A percentile compares a stretch with the other conserved stretches of the same genome.
Evolutionary conservation across 2,888 invertebrate genomes (phyloP).

Genomic region (Smittia sp.): DNA sequence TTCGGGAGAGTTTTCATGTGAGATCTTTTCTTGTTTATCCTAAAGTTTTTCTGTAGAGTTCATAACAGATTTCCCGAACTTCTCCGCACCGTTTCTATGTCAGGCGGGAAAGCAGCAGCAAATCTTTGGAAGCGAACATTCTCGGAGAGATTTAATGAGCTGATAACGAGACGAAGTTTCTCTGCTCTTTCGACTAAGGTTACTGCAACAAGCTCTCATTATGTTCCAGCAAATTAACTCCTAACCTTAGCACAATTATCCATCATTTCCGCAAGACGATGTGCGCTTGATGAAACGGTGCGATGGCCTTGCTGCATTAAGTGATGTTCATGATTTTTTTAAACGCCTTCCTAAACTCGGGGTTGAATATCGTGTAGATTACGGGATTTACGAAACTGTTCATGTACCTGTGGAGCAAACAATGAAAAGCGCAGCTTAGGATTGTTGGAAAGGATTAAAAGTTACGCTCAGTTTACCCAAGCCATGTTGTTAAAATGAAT

Average conservation of each 20-base stretch:
- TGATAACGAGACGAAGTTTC: neutral
- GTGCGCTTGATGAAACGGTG: constrained; percentile 15
- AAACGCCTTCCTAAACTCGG: constrained; percentile 97
- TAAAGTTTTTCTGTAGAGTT: constrained; percentile 5
- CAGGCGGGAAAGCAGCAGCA: neutral
- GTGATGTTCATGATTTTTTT: constrained; percentile 78
- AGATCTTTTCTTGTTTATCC: neutral
- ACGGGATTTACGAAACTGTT: constrained; percentile 92
- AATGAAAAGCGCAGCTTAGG: neutral
- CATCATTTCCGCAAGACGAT: neutral
- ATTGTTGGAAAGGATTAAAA: neutral
- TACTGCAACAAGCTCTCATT: constrained; percentile 3
- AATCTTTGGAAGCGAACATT: neutral
- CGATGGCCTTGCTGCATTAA: constrained; percentile 28
- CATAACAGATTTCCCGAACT: neutral
- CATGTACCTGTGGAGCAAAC: constrained; percentile 56
- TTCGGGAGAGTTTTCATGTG: neutral
- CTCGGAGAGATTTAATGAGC: constrained; percentile 5
- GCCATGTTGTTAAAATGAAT: constrained; percentile 95
- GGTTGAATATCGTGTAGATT: constrained; percentile 94
- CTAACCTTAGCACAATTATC: neutral
- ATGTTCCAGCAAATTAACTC: neutral
- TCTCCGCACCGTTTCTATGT: neutral
- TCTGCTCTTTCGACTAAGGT: neutral
- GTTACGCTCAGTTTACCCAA: constrained; percentile 66